Conservation (phyloP, 2,113 vertebrate species). For the Pachyramphus minor region DNA sequence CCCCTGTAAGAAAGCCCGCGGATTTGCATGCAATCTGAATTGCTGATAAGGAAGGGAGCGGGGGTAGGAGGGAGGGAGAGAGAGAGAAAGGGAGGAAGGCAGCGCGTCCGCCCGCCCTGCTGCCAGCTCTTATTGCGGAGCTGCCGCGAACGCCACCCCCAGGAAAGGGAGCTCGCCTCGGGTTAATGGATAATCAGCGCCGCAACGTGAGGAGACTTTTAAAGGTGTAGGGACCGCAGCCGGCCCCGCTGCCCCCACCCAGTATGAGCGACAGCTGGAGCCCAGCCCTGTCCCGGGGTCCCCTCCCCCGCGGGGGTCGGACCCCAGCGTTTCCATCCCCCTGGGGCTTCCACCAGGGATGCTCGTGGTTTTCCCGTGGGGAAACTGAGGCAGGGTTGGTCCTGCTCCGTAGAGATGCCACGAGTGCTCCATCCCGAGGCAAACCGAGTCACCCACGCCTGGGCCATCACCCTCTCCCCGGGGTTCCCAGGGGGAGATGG, state of each 20-base stretch:
- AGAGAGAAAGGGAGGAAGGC: not conserved
- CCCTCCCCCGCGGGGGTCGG: not conserved
- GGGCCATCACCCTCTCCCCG: fast-evolving
- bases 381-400: not conserved
- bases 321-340: not conserved
- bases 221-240: constrained; percentile 56
- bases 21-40: constrained; percentile 89
- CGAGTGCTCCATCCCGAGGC: not conserved
- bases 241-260: not conserved
- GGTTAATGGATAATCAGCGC: constrained; percentile 75
- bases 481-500: not conserved
- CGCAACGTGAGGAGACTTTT: constrained; percentile 73
- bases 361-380: fast-evolving
- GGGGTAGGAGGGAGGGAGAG: not conserved
- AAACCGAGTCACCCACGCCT: fast-evolving
- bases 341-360: not conserved
- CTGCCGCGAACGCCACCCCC: constrained; percentile 80
- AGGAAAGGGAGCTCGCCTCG: constrained; percentile 72
- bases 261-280: not conserved
- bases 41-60: constrained; percentile 78
- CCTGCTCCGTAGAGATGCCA: not conserved
- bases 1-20: constrained; percentile 53
- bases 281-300: not conserved
- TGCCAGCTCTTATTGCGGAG: constrained; percentile 25
- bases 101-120: not conserved